Percentiles rank a stretch among this genome's conserved stretches.
Conservation (phyloP, 2,113 vertebrate genomes). For the Sylvia atricapilla region DNA sequence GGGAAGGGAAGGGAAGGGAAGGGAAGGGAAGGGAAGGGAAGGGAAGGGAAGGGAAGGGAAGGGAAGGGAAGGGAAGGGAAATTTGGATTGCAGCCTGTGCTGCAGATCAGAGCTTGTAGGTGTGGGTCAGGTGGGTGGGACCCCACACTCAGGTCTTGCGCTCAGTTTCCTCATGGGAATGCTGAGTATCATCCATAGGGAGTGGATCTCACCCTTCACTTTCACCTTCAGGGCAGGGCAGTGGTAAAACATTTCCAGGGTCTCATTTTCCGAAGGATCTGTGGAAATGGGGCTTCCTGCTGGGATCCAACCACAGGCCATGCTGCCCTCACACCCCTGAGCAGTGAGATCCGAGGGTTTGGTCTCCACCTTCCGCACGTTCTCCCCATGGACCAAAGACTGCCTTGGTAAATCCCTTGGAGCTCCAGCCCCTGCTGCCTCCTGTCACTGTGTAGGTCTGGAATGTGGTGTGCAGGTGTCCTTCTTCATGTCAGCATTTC, state of each 20-base stretch:
- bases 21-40: too few relatives aligned
- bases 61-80: background rate
- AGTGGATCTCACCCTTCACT: fast-evolving
- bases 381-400: background rate
- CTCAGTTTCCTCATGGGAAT: background rate
- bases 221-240: background rate
- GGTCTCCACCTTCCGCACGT: background rate
- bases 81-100: background rate
- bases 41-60: too few relatives aligned
- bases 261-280: background rate
- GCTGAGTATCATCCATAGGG: background rate
- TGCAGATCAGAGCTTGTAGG: background rate
- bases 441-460: fast-evolving
- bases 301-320: fast-evolving
- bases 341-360: background rate
- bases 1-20: too few relatives aligned
- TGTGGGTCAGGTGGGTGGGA: background rate
- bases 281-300: background rate
- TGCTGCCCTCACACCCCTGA: fast-evolving
- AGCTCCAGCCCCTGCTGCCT: fast-evolving
- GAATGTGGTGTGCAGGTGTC: background rate
- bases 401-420: background rate
- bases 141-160: background rate
- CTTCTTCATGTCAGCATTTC: background rate
- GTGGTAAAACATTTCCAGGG: background rate